Evolutionary conservation across 1,140 invertebrate species (phyloP), one percentile per base, ranked within the genome.

Genomic region (Tetraneura akinire): DNA sequence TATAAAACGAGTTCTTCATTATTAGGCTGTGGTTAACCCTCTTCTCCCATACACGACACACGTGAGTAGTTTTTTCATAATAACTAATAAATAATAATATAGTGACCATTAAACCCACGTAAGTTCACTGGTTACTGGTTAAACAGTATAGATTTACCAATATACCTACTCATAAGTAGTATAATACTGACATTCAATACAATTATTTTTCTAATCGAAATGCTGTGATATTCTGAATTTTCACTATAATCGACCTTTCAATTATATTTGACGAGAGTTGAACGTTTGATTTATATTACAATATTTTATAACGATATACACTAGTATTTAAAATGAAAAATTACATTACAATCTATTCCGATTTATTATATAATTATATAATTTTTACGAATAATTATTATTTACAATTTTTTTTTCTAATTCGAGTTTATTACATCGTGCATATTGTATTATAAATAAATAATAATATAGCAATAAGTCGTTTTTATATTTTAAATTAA

Each of bases 401-500:
- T 37, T 37, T 37, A 4, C 32, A 37, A 37, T 37, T 37, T 4
- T n/a, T n/a, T n/a, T n/a, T n/a, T 14, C 26, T 57, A 1, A 57
- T 60, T 55, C 11, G 3, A 60, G 23, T 60, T 16, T 16, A 26
- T 32, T n/a, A 37, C 60, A 1, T 23, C 18, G 9, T n/a, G 1
- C 9, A 32, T 1, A 18, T 29, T 62, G 18, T 32, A 16, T 29
- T 55, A 62, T 29, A 26, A 32, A 9, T 29, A 3, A 10, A 66
- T 21, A 21, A 66, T n/a, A 21, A 64, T 37, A 32, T 64, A n/a
- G 29, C n/a, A 32, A 21, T 42, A 42, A 66, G n/a, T 66, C 29
- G 32, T 66, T 66, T n/a, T 42, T 29, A 42, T 42, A 66, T 66
- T 66, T 66, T 66, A 45, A 66, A 66, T 37, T 42, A 6, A 32